Evolutionary conservation across 2,888 invertebrate species (phyloP).

Genomic region (Agonopterix alstromeriana): DNA sequence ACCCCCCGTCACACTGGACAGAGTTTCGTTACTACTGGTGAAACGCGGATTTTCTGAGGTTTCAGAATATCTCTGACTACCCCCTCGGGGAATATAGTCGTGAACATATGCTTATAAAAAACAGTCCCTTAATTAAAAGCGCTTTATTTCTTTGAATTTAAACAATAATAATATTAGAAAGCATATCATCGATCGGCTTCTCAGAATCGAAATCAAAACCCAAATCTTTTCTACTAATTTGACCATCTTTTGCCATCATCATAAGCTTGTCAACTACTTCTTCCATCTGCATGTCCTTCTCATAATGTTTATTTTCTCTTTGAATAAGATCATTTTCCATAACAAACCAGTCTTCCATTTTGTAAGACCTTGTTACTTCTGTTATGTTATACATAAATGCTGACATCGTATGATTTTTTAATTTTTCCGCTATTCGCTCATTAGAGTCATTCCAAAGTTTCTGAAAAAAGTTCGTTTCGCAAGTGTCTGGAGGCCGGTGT

Average conservation of each 20-base stretch:
- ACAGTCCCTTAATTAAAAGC: too few species aligned
- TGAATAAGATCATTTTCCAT: neutral
- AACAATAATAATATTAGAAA: too few species aligned
- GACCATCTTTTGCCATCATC: neutral
- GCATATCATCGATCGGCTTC: neutral
- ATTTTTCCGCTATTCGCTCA: neutral
- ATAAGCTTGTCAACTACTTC: neutral
- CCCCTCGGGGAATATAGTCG: too few species aligned
- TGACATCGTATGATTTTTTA: neutral
- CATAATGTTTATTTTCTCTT: neutral
- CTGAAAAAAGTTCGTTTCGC: neutral
- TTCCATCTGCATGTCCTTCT: conserved; percentile 1
- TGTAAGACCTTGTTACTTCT: neutral
- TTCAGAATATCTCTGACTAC: too few species aligned
- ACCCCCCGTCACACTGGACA: too few species aligned
- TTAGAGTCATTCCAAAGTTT: neutral
- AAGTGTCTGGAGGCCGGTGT: conserved; percentile 3
- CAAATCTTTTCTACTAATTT: conserved; percentile 4
- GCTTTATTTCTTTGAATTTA: too few species aligned
- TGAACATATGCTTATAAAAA: too few species aligned
- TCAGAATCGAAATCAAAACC: neutral
- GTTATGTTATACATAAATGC: neutral
- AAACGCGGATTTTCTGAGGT: too few species aligned
- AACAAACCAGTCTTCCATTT: neutral
- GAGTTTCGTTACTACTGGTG: too few species aligned